Conservation (phyloP, 1,140 invertebrate genomes). For the Trichogramma pretiosum region DNA sequence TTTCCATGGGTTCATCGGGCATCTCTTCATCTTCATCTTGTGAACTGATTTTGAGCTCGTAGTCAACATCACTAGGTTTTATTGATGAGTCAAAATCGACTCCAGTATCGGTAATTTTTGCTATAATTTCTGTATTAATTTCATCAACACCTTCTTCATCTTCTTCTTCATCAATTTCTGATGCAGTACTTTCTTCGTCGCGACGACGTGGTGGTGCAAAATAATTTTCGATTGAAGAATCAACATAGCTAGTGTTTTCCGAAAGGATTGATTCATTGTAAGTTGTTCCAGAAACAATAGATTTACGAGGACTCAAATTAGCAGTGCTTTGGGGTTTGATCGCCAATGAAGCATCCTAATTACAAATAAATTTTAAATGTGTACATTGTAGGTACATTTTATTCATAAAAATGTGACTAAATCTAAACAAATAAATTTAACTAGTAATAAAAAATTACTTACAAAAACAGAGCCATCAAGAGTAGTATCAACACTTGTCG, state of each 20-base stretch:
- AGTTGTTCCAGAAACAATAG: not conserved
- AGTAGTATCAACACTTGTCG: not conserved
- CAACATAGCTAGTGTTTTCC: no score
- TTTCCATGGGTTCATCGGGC: no score
- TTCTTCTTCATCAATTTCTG: conserved; percentile 2
- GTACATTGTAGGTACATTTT: no score
- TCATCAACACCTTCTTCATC: conserved; percentile 9
- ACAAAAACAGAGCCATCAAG: conserved; percentile 2
- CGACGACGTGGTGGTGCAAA: no score
- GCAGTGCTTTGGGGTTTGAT: not conserved
- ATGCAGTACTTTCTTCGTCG: no score
- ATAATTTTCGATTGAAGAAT: no score
- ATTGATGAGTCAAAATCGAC: not conserved
- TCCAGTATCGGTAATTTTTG: not conserved
- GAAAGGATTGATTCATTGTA: no score
- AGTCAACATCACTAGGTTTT: not conserved
- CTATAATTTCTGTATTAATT: conserved; percentile 7
- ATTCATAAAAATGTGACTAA: no score
- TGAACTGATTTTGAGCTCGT: not conserved
- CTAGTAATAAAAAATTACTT: no score
- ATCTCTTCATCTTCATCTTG: not conserved
- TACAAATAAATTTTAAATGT: no score
- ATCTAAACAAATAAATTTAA: no score
- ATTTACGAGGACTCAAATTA: conserved; percentile 1
- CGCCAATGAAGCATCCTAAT: not conserved